Percentiles rank a stretch among this genome's conserved stretches.
phyloP scores from a whole-genome alignment of 2,888 invertebrate species.

The Acronicta leporina region DNA sequence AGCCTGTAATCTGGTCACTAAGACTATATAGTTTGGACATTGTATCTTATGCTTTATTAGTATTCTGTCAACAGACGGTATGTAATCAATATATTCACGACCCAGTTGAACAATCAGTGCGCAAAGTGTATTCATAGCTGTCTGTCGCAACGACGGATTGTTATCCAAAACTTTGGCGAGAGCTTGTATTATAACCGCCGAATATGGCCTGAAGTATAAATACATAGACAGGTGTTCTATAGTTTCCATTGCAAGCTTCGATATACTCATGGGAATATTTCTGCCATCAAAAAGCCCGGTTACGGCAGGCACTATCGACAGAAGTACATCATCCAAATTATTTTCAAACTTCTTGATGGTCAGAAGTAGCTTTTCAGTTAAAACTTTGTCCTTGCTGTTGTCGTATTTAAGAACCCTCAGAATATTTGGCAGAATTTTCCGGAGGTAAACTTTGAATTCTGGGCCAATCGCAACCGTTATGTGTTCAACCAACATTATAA shows the following conservation, averaged over 20 bases:
- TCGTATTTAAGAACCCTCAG: slow-evolving; percentile 97
- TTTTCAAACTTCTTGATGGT: slow-evolving; percentile 98
- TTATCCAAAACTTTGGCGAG: slow-evolving; percentile 95
- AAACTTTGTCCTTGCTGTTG: slow-evolving; percentile 93
- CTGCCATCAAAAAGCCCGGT: slow-evolving; percentile 96
- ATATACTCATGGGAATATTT: slow-evolving; percentile 94
- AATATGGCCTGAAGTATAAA: slow-evolving; percentile 97
- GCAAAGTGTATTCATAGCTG: slow-evolving; percentile 97
- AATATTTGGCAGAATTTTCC: slow-evolving; percentile 98
- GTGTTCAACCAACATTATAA: slow-evolving; percentile 97
- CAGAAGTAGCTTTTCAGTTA: slow-evolving; percentile 94
- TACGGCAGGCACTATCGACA: slow-evolving; percentile 97
- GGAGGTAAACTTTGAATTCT: slow-evolving; percentile 98
- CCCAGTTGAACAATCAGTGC: slow-evolving; percentile 96
- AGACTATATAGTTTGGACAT: slow-evolving; percentile 93
- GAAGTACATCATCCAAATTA: slow-evolving; percentile 98
- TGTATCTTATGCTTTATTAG: slow-evolving; percentile 94
- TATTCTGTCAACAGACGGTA: slow-evolving; percentile 96
- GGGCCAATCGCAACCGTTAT: slow-evolving; percentile 98
- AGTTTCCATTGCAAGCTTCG: slow-evolving; percentile 93
- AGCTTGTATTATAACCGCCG: slow-evolving; percentile 97
- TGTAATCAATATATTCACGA: slow-evolving; percentile 97
- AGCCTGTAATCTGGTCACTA: slow-evolving; percentile 93
- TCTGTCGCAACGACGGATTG: slow-evolving; percentile 92
- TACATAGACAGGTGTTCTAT: slow-evolving; percentile 96